Conservation (phyloP, 2,888 invertebrate species). For the Amblyteles armatorius region DNA sequence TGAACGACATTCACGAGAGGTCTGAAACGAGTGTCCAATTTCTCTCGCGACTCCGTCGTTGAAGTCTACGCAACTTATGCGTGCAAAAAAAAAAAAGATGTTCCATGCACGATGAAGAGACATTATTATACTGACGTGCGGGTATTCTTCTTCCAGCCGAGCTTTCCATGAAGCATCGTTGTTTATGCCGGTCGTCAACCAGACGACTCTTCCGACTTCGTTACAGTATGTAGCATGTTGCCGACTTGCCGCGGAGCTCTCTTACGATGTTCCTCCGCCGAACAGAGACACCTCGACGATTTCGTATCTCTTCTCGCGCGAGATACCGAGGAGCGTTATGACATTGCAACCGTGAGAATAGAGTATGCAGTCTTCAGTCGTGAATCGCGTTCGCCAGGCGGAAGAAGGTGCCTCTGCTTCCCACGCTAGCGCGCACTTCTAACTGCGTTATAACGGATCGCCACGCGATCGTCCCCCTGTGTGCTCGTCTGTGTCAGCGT, state of each 20-base stretch:
- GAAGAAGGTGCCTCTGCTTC: slow-evolving; percentile 80
- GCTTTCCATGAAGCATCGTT: slow-evolving; percentile 45
- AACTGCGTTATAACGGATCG: slow-evolving; percentile 81
- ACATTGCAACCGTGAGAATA: slow-evolving; percentile 83
- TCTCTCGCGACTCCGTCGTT: slow-evolving; percentile 17
- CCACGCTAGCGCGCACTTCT: slow-evolving; percentile 78
- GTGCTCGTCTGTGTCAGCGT: slow-evolving; percentile 7
- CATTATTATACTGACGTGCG: slow-evolving; percentile 22
- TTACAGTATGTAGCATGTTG: slow-evolving; percentile 28
- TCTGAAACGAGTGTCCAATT: slow-evolving; percentile 30
- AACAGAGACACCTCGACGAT: slow-evolving; percentile 26
- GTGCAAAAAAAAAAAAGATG: slow-evolving; percentile 13
- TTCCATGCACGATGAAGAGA: slow-evolving; percentile 9
- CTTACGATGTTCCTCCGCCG: slow-evolving; percentile 8
- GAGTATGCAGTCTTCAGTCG: slow-evolving; percentile 63
- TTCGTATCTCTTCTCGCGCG: slow-evolving; percentile 17
- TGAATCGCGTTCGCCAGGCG: slow-evolving; percentile 70
- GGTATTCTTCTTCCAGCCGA: slow-evolving; percentile 29
- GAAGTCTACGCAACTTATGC: background rate
- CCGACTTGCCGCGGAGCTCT: background rate
- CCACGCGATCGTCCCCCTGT: slow-evolving; percentile 66
- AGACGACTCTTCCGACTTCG: slow-evolving; percentile 36
- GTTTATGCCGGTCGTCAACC: slow-evolving; percentile 56
- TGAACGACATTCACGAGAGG: background rate
- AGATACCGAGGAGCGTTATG: slow-evolving; percentile 68